Evolutionary conservation across 2,888 invertebrate genomes (phyloP).

Genomic region (Acanthoscelides obtectus): DNA sequence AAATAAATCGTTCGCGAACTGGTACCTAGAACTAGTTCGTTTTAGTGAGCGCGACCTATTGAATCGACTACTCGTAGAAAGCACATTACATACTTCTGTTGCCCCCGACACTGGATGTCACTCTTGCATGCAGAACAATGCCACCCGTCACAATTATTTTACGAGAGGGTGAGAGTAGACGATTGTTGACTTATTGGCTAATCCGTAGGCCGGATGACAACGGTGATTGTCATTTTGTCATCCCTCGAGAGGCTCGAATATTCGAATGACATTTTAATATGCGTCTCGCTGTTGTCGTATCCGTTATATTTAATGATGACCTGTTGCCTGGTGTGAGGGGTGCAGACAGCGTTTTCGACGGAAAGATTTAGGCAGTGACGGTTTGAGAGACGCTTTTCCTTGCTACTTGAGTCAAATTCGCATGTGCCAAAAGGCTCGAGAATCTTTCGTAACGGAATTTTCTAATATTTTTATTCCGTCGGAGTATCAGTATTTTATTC

Average conservation of each 20-base stretch:
- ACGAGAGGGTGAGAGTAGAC: constrained; percentile 18
- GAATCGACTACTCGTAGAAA: too few relatives aligned
- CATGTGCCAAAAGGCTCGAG: too few relatives aligned
- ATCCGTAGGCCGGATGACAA: constrained; percentile 45
- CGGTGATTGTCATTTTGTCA: constrained; percentile 32
- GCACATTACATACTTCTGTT: background rate
- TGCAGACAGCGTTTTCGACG: too few relatives aligned
- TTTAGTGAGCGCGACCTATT: too few relatives aligned
- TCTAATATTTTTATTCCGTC: too few relatives aligned
- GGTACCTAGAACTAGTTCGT: too few relatives aligned
- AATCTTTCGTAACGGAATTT: too few relatives aligned
- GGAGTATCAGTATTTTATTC: too few relatives aligned
- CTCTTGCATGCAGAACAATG: background rate
- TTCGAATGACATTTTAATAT: background rate
- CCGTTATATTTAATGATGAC: background rate
- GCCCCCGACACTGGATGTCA: background rate
- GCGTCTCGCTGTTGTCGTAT: background rate
- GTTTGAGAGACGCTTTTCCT: too few relatives aligned
- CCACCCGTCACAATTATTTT: background rate
- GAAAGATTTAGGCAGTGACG: too few relatives aligned
- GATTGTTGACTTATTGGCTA: constrained; percentile 47
- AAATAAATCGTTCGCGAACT: too few relatives aligned
- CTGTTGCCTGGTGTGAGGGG: background rate
- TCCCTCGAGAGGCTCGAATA: constrained; percentile 26
- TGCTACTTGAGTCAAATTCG: too few relatives aligned